Conservation (phyloP, 2,888 invertebrate genomes). For the Merodon equestris region DNA sequence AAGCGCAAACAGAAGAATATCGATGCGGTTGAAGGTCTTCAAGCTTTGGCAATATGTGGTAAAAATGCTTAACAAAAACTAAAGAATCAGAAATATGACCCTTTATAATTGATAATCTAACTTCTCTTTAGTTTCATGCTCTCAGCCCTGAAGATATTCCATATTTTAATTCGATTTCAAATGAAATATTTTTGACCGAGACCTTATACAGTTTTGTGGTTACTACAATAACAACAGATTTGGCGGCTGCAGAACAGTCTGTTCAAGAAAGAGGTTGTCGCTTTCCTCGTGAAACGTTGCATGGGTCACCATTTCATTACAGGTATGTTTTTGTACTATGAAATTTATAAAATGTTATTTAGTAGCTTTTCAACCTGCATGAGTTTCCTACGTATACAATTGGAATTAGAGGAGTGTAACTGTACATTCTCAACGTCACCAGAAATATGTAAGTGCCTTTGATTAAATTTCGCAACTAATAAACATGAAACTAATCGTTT, state of each 20-base stretch:
- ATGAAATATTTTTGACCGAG: slow-evolving; percentile 7
- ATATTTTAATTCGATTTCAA: slow-evolving; percentile 20
- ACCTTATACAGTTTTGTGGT: slow-evolving; percentile 10
- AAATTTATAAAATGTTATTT: not conserved
- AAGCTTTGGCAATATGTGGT: slow-evolving; percentile 43
- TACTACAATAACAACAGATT: slow-evolving; percentile 16
- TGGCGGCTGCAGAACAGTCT: slow-evolving; percentile 27
- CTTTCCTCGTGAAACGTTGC: slow-evolving; percentile 63
- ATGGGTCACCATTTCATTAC: slow-evolving; percentile 57
- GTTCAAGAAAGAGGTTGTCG: slow-evolving; percentile 59
- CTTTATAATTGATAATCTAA: not conserved
- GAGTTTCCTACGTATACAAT: slow-evolving; percentile 52
- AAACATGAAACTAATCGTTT: not conserved
- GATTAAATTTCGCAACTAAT: not conserved
- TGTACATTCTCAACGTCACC: slow-evolving; percentile 66
- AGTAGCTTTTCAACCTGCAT: slow-evolving; percentile 67
- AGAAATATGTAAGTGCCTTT: slow-evolving; percentile 47
- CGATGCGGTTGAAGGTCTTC: slow-evolving; percentile 12
- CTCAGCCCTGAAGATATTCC: slow-evolving; percentile 51
- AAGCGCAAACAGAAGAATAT: slow-evolving; percentile 4
- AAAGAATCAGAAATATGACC: too few relatives aligned
- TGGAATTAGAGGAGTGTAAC: slow-evolving; percentile 65
- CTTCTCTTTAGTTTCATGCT: slow-evolving; percentile 25
- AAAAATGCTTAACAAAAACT: too few relatives aligned
- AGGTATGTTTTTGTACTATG: slow-evolving; percentile 41